Evolutionary conservation across 1,140 invertebrate species (phyloP).

Genomic region (Leguminivora glycinivorella): DNA sequence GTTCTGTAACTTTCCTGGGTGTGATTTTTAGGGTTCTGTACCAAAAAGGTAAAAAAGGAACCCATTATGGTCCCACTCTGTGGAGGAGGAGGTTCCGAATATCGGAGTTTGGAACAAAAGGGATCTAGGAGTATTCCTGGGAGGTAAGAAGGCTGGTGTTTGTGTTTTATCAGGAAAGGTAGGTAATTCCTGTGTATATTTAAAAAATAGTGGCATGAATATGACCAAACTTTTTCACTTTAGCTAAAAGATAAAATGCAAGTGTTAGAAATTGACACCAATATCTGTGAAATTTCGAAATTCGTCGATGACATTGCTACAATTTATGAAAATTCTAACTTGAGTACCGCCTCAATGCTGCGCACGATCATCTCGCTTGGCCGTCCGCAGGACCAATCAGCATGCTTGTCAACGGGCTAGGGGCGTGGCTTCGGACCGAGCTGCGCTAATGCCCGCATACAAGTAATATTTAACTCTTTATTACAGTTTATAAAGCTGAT

Average conservation of each 20-base stretch:
- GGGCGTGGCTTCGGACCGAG: slow-evolving; percentile 55
- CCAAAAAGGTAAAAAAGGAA: too few relatives aligned
- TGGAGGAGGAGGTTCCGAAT: too few relatives aligned
- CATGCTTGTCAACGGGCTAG: slow-evolving; percentile 63
- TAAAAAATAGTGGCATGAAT: not conserved
- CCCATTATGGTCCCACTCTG: too few relatives aligned
- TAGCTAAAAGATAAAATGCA: not conserved
- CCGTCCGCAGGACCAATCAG: slow-evolving; percentile 59
- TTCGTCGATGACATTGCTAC: slow-evolving; percentile 30
- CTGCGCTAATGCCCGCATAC: slow-evolving; percentile 3
- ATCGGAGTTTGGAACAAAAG: too few relatives aligned
- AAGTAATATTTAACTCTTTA: not conserved
- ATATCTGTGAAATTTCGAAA: slow-evolving; percentile 28
- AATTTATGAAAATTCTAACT: slow-evolving; percentile 37
- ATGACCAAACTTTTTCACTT: not conserved
- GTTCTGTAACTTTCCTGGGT: too few relatives aligned
- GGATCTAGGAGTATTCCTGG: too few relatives aligned
- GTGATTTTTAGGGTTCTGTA: too few relatives aligned
- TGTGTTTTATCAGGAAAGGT: too few relatives aligned
- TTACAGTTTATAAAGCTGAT: not conserved
- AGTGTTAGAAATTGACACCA: slow-evolving; percentile 11
- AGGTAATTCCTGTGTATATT: not conserved
- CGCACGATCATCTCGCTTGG: slow-evolving; percentile 68
- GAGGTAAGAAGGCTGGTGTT: too few relatives aligned
- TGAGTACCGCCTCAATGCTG: slow-evolving; percentile 56